Percentiles rank a stretch among this genome's conserved stretches.
Evolutionary conservation across 2,113 vertebrate genomes (phyloP).

Genomic region (Panthera leo): DNA sequence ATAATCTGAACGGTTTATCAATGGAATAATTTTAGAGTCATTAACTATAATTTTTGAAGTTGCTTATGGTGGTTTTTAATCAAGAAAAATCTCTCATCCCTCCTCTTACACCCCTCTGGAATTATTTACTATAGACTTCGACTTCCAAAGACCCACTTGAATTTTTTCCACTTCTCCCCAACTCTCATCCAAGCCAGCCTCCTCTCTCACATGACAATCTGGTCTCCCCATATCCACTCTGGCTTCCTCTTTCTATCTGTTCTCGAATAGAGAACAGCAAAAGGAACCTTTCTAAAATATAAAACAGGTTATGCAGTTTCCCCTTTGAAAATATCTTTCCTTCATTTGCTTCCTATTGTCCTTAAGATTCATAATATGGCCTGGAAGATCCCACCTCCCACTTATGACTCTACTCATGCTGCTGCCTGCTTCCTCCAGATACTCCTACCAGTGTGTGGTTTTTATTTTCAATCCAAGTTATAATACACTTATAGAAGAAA

Average conservation of each 20-base stretch:
- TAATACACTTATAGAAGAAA: not conserved
- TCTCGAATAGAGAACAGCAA: not conserved
- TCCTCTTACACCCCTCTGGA: not conserved
- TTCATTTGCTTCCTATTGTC: not conserved
- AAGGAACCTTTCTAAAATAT: not conserved
- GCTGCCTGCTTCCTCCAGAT: accelerated
- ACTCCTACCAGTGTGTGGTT: accelerated
- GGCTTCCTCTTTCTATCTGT: not conserved
- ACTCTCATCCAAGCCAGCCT: not conserved
- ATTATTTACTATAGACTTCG: not conserved
- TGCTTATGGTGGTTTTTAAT: not conserved
- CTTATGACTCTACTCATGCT: not conserved
- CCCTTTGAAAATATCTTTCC: not conserved
- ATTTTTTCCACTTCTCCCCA: not conserved
- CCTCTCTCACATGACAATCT: not conserved
- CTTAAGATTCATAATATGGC: not conserved
- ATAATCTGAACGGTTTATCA: slow-evolving; percentile 37
- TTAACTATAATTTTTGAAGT: slow-evolving; percentile 44
- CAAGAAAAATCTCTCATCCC: not conserved
- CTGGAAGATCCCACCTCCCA: no score
- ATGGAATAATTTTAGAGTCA: slow-evolving; percentile 3
- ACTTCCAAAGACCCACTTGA: not conserved
- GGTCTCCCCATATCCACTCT: accelerated
- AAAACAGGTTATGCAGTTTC: not conserved
- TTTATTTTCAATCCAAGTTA: not conserved